Percentiles rank a stretch among this genome's conserved stretches.
phyloP scores from a whole-genome alignment of 2,113 vertebrate genomes.

The Todiramphus saurophagus region DNA sequence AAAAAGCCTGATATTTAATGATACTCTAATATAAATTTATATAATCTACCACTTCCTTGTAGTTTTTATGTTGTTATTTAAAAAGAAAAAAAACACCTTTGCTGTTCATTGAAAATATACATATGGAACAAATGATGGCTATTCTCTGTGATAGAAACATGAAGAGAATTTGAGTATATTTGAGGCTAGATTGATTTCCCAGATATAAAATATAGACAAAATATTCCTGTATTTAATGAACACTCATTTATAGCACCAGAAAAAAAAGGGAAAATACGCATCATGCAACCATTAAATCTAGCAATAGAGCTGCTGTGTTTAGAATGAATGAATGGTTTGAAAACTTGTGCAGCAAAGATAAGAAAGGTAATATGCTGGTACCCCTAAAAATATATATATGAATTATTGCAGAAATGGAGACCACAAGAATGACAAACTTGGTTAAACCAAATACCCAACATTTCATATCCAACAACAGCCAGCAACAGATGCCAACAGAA shows the following conservation, averaged over 20 bases:
- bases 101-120: neutral
- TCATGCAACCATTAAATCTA: neutral
- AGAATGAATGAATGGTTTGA: neutral
- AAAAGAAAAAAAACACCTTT: neutral
- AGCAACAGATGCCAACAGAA: constrained; percentile 29
- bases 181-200: neutral
- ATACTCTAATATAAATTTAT: neutral
- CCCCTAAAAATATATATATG: neutral
- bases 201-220: neutral
- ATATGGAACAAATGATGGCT: neutral
- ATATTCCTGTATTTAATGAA: neutral
- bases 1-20: neutral
- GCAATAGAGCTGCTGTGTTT: neutral
- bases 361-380: neutral
- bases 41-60: neutral
- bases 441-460: neutral
- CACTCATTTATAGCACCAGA: neutral
- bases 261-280: neutral
- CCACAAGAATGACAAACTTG: neutral
- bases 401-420: neutral
- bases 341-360: neutral
- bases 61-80: neutral
- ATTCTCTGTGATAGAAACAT: neutral
- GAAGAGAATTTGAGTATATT: neutral
- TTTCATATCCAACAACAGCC: neutral